These are phyloP conservation scores for Mallotus villosus DNA, from an alignment of 2,797 vertebrate species.

Conservation along the genomic window DNA sequence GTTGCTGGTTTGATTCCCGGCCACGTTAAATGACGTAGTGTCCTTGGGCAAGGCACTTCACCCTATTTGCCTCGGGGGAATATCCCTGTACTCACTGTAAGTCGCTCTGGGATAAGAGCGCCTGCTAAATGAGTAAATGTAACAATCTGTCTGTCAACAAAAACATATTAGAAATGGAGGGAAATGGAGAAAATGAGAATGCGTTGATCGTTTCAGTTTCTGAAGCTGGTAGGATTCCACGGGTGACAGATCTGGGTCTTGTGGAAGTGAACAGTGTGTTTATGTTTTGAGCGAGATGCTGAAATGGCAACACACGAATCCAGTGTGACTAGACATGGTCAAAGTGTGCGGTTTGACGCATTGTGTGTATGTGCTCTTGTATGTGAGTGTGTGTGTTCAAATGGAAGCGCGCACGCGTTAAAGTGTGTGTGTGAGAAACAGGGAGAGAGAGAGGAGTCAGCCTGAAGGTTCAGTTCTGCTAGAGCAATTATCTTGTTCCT, in stretches of 20 bases:
- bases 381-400: too few species aligned
- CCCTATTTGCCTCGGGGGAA: too few species aligned
- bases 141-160: neutral
- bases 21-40: too few species aligned
- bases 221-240: neutral
- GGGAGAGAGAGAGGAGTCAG: conserved; percentile 34
- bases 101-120: too few species aligned
- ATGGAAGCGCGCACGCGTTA: too few species aligned
- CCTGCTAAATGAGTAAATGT: too few species aligned
- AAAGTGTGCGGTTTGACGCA: neutral
- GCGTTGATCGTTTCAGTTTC: neutral
- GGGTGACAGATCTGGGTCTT: too few species aligned
- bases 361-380: neutral
- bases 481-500: conserved; percentile 78
- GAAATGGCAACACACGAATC: neutral
- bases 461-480: conserved; percentile 65
- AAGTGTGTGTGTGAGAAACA: conserved; percentile 33
- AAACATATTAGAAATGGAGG: too few species aligned
- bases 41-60: too few species aligned
- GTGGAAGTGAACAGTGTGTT: neutral
- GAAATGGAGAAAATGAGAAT: neutral
- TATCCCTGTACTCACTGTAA: too few species aligned
- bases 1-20: too few species aligned
- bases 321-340: neutral
- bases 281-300: neutral